Evolutionary conservation across 30 jellyfish, hydroid and myxozoan genomes (phyloP).

Genomic region (Haliclystus octoradiatus): DNA sequence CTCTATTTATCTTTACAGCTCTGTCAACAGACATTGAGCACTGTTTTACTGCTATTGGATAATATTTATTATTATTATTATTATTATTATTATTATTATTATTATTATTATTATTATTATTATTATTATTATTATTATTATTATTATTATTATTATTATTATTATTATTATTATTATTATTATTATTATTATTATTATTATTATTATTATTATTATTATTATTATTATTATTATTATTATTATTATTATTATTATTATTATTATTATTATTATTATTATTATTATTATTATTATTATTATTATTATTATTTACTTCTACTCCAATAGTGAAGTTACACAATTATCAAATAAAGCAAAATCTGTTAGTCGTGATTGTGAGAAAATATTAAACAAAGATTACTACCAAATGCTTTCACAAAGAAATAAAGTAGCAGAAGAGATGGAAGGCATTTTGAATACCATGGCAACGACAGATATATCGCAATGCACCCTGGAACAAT

Average conservation of each 20-base stretch:
- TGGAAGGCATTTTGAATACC: conserved; percentile 14
- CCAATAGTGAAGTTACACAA: conserved; percentile 51
- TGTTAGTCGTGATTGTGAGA: conserved; percentile 59
- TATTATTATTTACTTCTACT: no score
- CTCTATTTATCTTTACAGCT: no score
- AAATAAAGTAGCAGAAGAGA: conserved; percentile 41
- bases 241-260: background rate
- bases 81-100: background rate
- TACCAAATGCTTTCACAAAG: conserved; percentile 55
- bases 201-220: background rate
- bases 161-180: background rate
- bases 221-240: background rate
- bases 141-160: background rate
- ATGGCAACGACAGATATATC: conserved; percentile 37
- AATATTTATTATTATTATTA: background rate
- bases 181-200: background rate
- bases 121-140: background rate
- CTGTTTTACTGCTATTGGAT: no score
- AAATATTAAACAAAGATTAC: conserved; percentile 40
- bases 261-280: background rate
- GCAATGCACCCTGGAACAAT: conserved; percentile 27
- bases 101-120: background rate
- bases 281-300: background rate
- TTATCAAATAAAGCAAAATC: conserved; percentile 50
- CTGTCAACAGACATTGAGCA: no score